These are phyloP conservation scores for Bombus pascuorum DNA, from an alignment of 1,140 invertebrate species.

Conservation along the genomic window DNA sequence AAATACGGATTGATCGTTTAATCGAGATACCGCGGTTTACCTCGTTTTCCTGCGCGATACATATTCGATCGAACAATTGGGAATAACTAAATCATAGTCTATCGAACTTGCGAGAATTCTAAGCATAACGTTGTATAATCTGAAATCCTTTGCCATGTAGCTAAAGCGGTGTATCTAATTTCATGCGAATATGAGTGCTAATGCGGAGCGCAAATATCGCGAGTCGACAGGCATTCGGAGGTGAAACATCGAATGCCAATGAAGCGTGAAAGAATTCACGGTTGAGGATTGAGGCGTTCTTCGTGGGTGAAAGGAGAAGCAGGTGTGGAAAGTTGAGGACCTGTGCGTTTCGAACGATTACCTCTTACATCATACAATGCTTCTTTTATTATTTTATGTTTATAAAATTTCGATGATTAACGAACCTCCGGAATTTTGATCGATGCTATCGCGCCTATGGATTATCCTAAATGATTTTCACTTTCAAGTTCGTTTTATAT, in stretches of 20 bases:
- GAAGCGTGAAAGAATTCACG: constrained; percentile 44
- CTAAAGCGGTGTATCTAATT: not conserved
- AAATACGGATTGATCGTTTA: not conserved
- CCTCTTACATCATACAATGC: not conserved
- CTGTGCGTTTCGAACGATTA: not conserved
- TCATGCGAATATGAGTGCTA: constrained; percentile 19
- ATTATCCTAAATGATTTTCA: too few relatives aligned
- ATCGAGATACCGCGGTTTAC: not conserved
- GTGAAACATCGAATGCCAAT: constrained; percentile 27
- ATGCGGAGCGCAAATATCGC: constrained; percentile 27
- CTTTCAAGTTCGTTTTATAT: not conserved
- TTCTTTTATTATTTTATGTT: not conserved
- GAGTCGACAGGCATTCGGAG: constrained; percentile 27
- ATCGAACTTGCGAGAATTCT: not conserved
- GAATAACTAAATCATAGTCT: not conserved
- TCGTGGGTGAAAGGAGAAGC: constrained; percentile 28
- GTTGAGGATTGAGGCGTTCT: constrained; percentile 5
- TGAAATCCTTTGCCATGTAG: not conserved
- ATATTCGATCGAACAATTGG: not conserved
- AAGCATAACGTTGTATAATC: too few relatives aligned
- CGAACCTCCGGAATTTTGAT: too few relatives aligned
- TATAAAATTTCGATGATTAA: too few relatives aligned
- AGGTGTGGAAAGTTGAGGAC: constrained; percentile 22
- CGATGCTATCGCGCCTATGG: too few relatives aligned
- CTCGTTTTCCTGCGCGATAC: not conserved